Evolutionary conservation across 1,140 invertebrate species (phyloP).

Genomic region (Drepana arcuata): DNA sequence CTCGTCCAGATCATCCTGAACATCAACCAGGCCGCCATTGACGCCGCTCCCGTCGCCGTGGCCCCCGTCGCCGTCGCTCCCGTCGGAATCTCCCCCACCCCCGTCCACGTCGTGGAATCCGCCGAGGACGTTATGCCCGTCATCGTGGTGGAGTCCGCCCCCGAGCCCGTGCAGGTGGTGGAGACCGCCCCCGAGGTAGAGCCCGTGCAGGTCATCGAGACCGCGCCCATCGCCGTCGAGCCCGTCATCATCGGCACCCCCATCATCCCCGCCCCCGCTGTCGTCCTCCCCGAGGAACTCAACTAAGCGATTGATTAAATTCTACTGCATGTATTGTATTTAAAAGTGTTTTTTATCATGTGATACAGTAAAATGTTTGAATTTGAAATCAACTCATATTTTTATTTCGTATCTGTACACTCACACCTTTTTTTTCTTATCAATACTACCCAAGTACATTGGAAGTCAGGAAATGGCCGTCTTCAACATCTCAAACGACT

Average conservation of each 20-base stretch:
- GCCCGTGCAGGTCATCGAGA: slow-evolving; percentile 2
- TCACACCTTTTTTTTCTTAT: too few relatives aligned
- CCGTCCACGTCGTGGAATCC: not conserved
- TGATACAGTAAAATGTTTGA: too few relatives aligned
- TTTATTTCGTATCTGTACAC: too few relatives aligned
- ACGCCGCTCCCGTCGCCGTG: not conserved
- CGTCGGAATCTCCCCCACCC: slow-evolving; percentile 2
- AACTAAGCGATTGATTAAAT: too few relatives aligned
- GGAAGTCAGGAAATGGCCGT: too few relatives aligned
- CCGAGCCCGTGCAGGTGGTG: slow-evolving; percentile 2
- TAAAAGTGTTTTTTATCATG: too few relatives aligned
- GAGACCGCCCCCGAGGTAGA: not conserved
- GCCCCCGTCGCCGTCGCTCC: slow-evolving; percentile 1
- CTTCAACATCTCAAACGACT: too few relatives aligned
- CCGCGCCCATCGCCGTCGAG: slow-evolving; percentile 8
- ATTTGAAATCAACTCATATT: too few relatives aligned
- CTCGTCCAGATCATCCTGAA: slow-evolving; percentile 19
- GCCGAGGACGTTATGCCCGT: slow-evolving; percentile 4
- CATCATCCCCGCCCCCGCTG: slow-evolving; percentile 17
- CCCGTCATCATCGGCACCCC: slow-evolving; percentile 20
- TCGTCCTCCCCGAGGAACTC: slow-evolving; percentile 18
- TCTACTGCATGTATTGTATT: too few relatives aligned
- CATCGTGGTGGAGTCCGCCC: not conserved
- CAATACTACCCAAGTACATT: too few relatives aligned
- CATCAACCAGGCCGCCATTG: slow-evolving; percentile 8